Conservation (phyloP, 2,113 vertebrate species). For the Perognathus longimembris region DNA sequence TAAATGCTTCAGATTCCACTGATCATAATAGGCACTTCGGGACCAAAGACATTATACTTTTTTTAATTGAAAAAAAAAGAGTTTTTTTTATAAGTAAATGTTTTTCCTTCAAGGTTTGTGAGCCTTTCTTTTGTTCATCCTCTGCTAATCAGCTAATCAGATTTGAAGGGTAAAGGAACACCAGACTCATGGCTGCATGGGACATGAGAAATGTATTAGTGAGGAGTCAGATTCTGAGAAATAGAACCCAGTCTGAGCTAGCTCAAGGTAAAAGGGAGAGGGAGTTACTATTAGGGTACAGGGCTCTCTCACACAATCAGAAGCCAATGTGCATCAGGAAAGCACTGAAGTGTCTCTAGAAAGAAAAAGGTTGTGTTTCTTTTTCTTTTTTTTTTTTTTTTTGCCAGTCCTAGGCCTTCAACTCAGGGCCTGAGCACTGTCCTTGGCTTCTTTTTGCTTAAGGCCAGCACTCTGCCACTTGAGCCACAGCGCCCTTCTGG, state of each 20-base stretch:
- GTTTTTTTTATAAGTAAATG: conserved; percentile 67
- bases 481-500: too few relatives aligned
- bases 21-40: conserved; percentile 19
- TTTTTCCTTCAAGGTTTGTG: conserved; percentile 68
- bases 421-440: too few relatives aligned
- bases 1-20: conserved; percentile 63
- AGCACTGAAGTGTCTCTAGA: not conserved
- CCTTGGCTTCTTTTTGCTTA: too few relatives aligned
- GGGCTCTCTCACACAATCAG: conserved; percentile 18
- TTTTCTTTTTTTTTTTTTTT: too few relatives aligned
- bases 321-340: conserved; percentile 5
- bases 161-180: conserved; percentile 72
- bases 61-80: conserved; percentile 20
- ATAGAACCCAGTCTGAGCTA: conserved; percentile 50
- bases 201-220: conserved; percentile 65
- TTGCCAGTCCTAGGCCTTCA: too few relatives aligned
- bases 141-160: conserved; percentile 54
- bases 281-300: not conserved
- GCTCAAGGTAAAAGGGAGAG: not conserved
- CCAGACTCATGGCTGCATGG: conserved; percentile 31
- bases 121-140: conserved; percentile 51
- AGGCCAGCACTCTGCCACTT: too few relatives aligned
- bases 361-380: not conserved
- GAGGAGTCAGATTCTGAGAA: conserved; percentile 55
- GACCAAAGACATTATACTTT: conserved; percentile 43